Base-by-base conservation (phyloP, 2,113 vertebrate species). In the Glaucomys volans region DNA sequence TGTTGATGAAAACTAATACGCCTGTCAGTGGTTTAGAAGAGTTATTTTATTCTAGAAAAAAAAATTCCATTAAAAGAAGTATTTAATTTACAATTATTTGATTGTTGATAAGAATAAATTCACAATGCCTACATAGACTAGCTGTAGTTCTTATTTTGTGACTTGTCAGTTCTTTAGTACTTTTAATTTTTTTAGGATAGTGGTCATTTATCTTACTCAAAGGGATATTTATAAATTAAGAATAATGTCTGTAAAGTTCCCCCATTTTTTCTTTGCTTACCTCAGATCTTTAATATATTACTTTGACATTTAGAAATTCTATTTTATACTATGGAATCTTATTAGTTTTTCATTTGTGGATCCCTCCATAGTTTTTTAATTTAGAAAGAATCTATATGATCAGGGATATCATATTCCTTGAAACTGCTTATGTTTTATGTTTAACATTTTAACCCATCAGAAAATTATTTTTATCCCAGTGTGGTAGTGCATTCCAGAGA, bases 311-410 rank as follows among this genome's bases (percentile, higher is more conserved):
- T 96, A 64, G 18, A 92, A 92, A 94, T 84, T 87, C 1, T 0
- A 90, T 80, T 87, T 92, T 81, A 90, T 88, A 30, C n/a, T 81
- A 67, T 66, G 52, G 81, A 94, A 84, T 67, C n/a, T 88, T 26
- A 24, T 17, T 72, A 20, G 6, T 50, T 74, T 62, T 57, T 84
- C 14, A 20, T 20, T 81, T 93, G 24, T 62, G 30, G 84, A 80
- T 94, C 84, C 6, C 30, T 94, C 28, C 2, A 42, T 76, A 71
- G 7, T 22, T 69, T 50, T 57, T 12, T 94, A 81, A 50, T 90
- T 92, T 91, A 47, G 4, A 82, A 77, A 52, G 50, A 84, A 47
- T 67, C 44, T 87, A 30, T 4, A 50, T 1, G 47, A 44, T 67
- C 8, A 76, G 4, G 91, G 9, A 87, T 54, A 92, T 72, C 7